Evolutionary conservation across 2,888 invertebrate genomes (phyloP).

Genomic region (Parascotia fuliginaria): DNA sequence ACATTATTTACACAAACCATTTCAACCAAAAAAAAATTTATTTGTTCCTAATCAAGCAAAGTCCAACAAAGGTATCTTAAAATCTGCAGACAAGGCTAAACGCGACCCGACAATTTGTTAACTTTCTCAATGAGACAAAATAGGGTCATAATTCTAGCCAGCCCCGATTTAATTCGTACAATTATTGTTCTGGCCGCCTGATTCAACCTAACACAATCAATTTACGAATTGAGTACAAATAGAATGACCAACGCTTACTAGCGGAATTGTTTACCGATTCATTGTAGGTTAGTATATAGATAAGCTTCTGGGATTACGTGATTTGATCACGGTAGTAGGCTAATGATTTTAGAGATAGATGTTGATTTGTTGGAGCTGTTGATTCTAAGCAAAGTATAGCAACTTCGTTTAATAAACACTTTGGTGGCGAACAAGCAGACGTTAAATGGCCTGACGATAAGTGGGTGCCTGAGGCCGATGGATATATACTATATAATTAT

Average conservation of each 20-base stretch:
- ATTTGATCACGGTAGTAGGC: too few species aligned
- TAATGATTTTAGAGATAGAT: too few species aligned
- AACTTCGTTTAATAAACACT: too few species aligned
- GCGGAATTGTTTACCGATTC: constrained; percentile 10
- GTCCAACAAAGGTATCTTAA: constrained; percentile 27
- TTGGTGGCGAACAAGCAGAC: too few species aligned
- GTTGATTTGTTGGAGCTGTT: too few species aligned
- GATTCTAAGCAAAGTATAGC: too few species aligned
- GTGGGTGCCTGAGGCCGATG: too few species aligned
- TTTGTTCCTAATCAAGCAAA: constrained; percentile 5
- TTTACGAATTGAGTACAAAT: constrained; percentile 22
- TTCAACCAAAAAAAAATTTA: too few species aligned
- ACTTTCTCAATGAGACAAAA: constrained; percentile 28
- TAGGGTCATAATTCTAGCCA: constrained; percentile 27
- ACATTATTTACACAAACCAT: too few species aligned
- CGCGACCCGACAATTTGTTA: constrained; percentile 36
- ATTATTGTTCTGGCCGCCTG: constrained; percentile 26
- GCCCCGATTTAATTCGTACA: constrained; percentile 34
- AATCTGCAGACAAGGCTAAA: constrained; percentile 19
- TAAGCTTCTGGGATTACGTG: not conserved
- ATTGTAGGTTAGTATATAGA: not conserved
- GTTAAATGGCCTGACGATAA: too few species aligned
- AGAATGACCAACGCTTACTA: not conserved
- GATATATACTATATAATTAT: too few species aligned
- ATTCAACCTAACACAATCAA: constrained; percentile 27